Conservation (phyloP, 2,888 invertebrate species). For the Stenodera caucasica region DNA sequence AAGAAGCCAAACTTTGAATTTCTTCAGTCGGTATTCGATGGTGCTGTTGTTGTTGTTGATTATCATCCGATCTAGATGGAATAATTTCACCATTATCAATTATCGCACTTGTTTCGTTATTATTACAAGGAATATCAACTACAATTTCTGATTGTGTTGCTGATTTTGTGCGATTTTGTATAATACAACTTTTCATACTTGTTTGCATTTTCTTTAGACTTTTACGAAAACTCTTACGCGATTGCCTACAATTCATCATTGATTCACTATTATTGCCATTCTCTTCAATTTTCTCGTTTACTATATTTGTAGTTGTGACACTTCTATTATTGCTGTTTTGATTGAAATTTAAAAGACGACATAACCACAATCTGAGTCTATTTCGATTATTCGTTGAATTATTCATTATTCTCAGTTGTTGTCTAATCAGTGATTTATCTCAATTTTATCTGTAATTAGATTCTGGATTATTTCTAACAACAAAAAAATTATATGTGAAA, state of each 20-base stretch:
- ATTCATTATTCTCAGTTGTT: background rate
- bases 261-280: background rate
- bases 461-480: background rate
- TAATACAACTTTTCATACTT: conserved; percentile 39
- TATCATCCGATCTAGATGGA: background rate
- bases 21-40: conserved; percentile 41
- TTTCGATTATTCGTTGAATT: background rate
- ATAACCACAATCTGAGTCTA: background rate
- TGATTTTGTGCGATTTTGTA: conserved; percentile 31
- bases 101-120: background rate
- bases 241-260: conserved; percentile 3
- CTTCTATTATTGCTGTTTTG: background rate
- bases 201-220: conserved; percentile 43
- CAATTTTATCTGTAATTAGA: background rate
- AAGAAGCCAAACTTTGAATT: conserved; percentile 53
- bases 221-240: conserved; percentile 36
- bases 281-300: no score
- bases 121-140: background rate
- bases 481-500: background rate
- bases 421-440: background rate
- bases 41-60: background rate
- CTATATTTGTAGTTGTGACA: no score
- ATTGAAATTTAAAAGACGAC: background rate
- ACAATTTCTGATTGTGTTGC: conserved; percentile 14
- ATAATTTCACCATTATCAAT: background rate